Base-by-base conservation (phyloP, 2,888 invertebrate species). In the Bellardia bayeri region DNA sequence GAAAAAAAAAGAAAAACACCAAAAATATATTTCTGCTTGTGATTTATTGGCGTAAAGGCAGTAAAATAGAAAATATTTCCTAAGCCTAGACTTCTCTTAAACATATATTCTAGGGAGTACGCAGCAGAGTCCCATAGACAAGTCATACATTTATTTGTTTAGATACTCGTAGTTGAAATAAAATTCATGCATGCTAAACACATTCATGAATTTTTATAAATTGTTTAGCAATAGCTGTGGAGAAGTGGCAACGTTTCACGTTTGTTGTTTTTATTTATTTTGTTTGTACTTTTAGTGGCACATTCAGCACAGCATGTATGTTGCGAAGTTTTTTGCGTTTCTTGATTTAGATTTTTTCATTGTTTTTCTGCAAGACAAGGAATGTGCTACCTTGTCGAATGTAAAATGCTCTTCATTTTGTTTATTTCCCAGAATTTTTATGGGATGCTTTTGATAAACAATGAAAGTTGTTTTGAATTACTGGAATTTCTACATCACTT, bases 31-130 rank as follows among this genome's bases (percentile, higher is more conserved):
- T 78, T 82, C 64, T 85, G 85, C 79, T 80, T 71, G 82, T 85
- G 85, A 87, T 87, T 87, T 87, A 87, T 87, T 82, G 85, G 85
- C 87, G 58, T 82, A 80, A 82, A 85, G 58, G 85, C 87, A 69
- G 82, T 82, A 85, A 85, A 87, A 84, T 68, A 63, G 78, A 69
- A 85, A 85, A 87, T 75, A 80, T 79, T 79, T 82, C 69, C 74
- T 79, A 85, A 85, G 87, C 74, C 81, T 76, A 69, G 69, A 74
- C 82, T 69, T 56, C 13, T 49, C 30, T 14, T 42, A 30, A 30
- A 7, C n/a, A 6, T 4, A 69, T 9, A 54, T 58, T 81, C 13
- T 16, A 79, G 33, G 56, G 54, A 37, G 30, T 45, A 58, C 30
- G 11, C 30, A 30, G 11, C 33, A 58, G 37, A 63, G 6, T 13